A percentile compares a stretch with the other conserved stretches of the same genome.
phyloP scores from a whole-genome alignment of 2,797 vertebrate species.

The Squalus acanthias region DNA sequence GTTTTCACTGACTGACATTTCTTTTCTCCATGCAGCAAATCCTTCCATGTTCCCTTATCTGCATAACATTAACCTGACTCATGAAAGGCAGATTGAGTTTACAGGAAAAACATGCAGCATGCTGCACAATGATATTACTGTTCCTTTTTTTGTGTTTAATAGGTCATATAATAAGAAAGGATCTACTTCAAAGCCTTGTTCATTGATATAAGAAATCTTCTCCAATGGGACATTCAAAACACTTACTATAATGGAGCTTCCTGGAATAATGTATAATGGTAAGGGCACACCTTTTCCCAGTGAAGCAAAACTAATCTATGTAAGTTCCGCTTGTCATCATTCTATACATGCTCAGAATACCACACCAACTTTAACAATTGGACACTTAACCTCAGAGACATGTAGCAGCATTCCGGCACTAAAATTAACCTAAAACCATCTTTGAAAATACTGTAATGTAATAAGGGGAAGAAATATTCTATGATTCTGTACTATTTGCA shows the following conservation, averaged over 20 bases:
- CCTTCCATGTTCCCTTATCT: not conserved
- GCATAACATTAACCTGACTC: not conserved
- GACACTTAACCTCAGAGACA: not conserved
- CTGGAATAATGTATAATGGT: not conserved
- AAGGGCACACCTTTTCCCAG: not conserved
- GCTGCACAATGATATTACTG: slow-evolving; percentile 14
- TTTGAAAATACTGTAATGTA: not conserved
- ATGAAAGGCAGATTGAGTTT: slow-evolving; percentile 25
- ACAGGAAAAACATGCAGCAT: not conserved
- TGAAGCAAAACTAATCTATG: not conserved
- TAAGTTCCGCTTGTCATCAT: not conserved
- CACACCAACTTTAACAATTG: not conserved
- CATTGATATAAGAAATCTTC: not conserved
- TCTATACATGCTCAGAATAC: not conserved
- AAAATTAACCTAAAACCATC: not conserved
- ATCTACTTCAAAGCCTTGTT: slow-evolving; percentile 17
- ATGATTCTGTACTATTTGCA: not conserved
- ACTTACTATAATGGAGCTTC: not conserved
- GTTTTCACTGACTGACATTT: slow-evolving; percentile 22
- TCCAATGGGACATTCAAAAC: not conserved
- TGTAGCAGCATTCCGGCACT: not conserved
- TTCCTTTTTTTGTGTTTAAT: slow-evolving; percentile 24
- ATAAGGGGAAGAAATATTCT: not conserved
- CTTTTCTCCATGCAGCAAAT: not conserved
- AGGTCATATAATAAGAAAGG: slow-evolving; percentile 16